A percentile compares a stretch with the other conserved stretches of the same genome.
These are phyloP conservation scores for Pagetopsis macropterus DNA, from an alignment of 2,797 vertebrate species.

Conservation along the genomic window DNA sequence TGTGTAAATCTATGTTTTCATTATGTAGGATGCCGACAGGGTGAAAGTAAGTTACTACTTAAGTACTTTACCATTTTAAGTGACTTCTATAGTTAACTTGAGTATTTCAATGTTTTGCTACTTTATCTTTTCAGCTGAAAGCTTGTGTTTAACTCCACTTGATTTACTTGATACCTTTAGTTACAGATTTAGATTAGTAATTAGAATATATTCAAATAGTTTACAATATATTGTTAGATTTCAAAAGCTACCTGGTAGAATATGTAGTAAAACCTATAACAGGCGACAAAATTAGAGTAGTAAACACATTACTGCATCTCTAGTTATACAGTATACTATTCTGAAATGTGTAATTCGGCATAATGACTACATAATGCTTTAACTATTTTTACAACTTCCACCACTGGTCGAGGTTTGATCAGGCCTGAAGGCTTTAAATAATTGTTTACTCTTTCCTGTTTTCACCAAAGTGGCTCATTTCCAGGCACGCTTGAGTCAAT, in stretches of 20 bases:
- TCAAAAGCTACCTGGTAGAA: background rate
- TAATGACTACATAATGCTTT: too few species aligned
- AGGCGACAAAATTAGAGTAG: background rate
- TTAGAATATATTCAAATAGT: background rate
- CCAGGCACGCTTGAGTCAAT: slow-evolving; percentile 5
- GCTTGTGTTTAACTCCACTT: background rate
- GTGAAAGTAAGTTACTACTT: background rate
- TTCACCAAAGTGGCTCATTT: background rate
- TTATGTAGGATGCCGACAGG: background rate
- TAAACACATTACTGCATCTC: background rate
- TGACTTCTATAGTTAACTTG: background rate
- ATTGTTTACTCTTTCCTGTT: slow-evolving; percentile 25
- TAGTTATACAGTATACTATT: too few species aligned
- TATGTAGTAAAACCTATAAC: background rate
- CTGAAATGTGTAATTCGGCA: too few species aligned
- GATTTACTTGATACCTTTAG: background rate
- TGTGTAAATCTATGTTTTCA: background rate
- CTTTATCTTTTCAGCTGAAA: background rate
- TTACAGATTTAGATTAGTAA: background rate
- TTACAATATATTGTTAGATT: too few species aligned
- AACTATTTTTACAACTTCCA: background rate
- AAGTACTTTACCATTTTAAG: background rate
- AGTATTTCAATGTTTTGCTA: background rate
- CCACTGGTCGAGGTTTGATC: background rate
- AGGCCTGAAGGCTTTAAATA: background rate